A percentile compares a stretch with the other conserved stretches of the same genome.
Evolutionary conservation across 1,140 invertebrate genomes (phyloP).

Genomic region (Drosophila parvula): DNA sequence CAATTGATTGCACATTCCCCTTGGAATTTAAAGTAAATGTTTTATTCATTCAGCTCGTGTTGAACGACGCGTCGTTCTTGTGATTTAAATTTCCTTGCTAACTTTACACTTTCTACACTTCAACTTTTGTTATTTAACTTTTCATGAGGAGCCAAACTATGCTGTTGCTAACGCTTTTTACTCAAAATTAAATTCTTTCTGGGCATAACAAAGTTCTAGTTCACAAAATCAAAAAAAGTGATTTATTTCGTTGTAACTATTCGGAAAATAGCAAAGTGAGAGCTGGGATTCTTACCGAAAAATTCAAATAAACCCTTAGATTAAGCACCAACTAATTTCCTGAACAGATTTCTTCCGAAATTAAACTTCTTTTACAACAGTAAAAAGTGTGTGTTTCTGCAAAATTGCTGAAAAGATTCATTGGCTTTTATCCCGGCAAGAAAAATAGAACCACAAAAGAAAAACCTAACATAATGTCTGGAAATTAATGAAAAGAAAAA

Average conservation of each 20-base stretch:
- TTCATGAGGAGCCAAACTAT: not conserved
- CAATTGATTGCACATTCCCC: slow-evolving; percentile 20
- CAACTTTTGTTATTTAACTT: slow-evolving; percentile 8
- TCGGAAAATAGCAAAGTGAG: not conserved
- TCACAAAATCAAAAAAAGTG: not conserved
- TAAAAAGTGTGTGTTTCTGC: not conserved
- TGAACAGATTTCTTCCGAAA: not conserved
- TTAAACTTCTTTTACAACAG: not conserved
- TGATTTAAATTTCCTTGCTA: slow-evolving; percentile 6
- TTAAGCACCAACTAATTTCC: too few species aligned
- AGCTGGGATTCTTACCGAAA: not conserved
- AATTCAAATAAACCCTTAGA: not conserved
- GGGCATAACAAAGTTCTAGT: not conserved
- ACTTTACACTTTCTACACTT: not conserved
- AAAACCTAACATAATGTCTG: slow-evolving; percentile 8
- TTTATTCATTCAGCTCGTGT: slow-evolving; percentile 37
- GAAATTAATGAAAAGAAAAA: slow-evolving; percentile 27
- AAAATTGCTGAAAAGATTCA: slow-evolving; percentile 2
- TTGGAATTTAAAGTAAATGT: slow-evolving; percentile 20
- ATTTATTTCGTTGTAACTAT: not conserved
- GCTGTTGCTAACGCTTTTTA: not conserved
- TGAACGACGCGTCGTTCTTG: not conserved
- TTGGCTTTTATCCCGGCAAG: not conserved
- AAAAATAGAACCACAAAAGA: not conserved
- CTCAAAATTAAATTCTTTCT: not conserved